A percentile compares a stretch with the other conserved stretches of the same genome.
phyloP scores from a whole-genome alignment of 2,888 invertebrate species.

The Drosophila monieri region DNA sequence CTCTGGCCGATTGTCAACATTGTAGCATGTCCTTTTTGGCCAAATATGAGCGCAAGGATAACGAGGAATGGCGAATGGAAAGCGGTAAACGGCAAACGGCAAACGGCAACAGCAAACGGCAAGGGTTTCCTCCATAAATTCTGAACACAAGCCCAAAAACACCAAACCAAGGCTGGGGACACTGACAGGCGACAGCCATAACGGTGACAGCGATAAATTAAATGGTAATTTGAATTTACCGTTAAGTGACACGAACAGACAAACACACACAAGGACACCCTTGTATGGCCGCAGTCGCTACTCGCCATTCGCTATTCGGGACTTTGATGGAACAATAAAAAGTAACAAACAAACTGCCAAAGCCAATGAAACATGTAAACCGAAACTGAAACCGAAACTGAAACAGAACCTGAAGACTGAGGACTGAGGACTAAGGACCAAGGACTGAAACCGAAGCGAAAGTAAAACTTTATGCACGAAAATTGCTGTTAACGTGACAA shows the following conservation, averaged over 20 bases:
- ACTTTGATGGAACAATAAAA: slow-evolving; percentile 50
- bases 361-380: slow-evolving; percentile 62
- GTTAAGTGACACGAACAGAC: slow-evolving; percentile 74
- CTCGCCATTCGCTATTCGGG: slow-evolving; percentile 14
- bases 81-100: slow-evolving; percentile 24
- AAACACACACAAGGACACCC: slow-evolving; percentile 24
- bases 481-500: slow-evolving; percentile 74
- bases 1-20: slow-evolving; percentile 39
- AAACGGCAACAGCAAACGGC: slow-evolving; percentile 25
- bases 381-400: slow-evolving; percentile 42
- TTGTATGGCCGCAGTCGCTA: slow-evolving; percentile 24
- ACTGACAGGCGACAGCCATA: slow-evolving; percentile 77
- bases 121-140: slow-evolving; percentile 78
- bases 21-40: slow-evolving; percentile 46
- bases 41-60: slow-evolving; percentile 64
- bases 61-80: slow-evolving; percentile 38
- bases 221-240: slow-evolving; percentile 80
- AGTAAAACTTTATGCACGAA: slow-evolving; percentile 68
- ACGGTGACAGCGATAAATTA: slow-evolving; percentile 81
- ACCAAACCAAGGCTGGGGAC: slow-evolving; percentile 5
- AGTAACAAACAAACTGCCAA: slow-evolving; percentile 57
- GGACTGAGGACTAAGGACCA: too few relatives aligned
- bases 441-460: not conserved
- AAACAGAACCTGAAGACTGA: slow-evolving; percentile 20
- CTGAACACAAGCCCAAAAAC: slow-evolving; percentile 20